Evolutionary conservation across 2,888 invertebrate species (phyloP), one percentile per base, ranked within the genome.

Genomic region (Parelbella ahira): DNA sequence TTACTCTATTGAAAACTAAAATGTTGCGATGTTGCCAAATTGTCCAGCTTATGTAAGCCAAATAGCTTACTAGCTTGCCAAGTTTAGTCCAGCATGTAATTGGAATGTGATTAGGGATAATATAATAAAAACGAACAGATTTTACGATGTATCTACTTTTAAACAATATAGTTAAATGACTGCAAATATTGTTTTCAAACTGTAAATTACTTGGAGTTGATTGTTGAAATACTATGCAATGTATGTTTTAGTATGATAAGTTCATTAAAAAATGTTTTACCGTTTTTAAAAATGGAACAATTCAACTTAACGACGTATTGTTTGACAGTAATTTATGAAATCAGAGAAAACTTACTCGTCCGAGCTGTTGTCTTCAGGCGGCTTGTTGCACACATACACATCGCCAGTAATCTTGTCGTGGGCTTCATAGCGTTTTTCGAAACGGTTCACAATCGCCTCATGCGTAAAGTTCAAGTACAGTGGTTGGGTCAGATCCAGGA

Each of bases 401-500:
- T 95, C 95, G 45, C 95, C 94, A 55, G 92, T 90, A 59, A 94
- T 91, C 79, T 93, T 92, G 68, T 95, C 94, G 75, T 94, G 93
- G 58, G 94, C 93, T 59, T 91, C 90, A 74, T 84, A 87, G 55
- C 60, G 71, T 50, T 59, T 70, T 74, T 93, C 92, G 68, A 95
- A 89, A 63, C 92, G 91, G 65, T 93, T 90, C 78, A 95, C 93
- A 67, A 95, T 94, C 54, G 91, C 91, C 63, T 91, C 91, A 88
- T 94, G 94, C 51, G 94, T 94, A 78, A 94, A 95, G 88, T 95
- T 95, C 84, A 95, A 91, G 90, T 93, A 95, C 82, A 95, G 78
- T 38, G 94, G 94, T 74, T 91, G 91, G 47, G 91, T 89, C 91
- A 95, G 94, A 81, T 95, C 93, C 56, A 95, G 90, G 54, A 95